Evolutionary conservation across 2,888 invertebrate genomes (phyloP).

Genomic region (Parnassius apollo): DNA sequence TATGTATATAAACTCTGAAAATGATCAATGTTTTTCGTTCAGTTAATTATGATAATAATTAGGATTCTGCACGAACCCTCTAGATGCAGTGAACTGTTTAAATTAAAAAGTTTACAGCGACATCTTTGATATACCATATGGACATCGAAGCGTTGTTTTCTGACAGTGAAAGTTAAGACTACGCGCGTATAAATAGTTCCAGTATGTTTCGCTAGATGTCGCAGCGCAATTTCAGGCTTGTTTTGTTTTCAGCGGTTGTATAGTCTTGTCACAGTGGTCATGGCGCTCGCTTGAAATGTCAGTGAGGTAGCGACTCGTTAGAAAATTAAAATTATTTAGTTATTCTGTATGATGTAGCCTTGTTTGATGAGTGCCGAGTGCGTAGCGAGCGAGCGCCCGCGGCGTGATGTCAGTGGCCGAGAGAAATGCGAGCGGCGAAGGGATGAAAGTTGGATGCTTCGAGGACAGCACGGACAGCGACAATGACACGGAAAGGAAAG

Average conservation of each 20-base stretch:
- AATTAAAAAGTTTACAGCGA: neutral
- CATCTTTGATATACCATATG: slow-evolving; percentile 8
- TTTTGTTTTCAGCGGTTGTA: slow-evolving; percentile 74
- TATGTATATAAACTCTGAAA: too few species aligned
- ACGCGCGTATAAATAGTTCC: slow-evolving; percentile 34
- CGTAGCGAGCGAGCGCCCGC: slow-evolving; percentile 57
- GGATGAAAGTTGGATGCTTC: slow-evolving; percentile 57
- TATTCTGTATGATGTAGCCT: slow-evolving; percentile 76
- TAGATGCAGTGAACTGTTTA: too few species aligned
- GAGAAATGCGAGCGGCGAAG: slow-evolving; percentile 50
- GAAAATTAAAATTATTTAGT: slow-evolving; percentile 61
- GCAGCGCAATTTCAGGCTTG: slow-evolving; percentile 46
- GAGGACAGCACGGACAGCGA: slow-evolving; percentile 88
- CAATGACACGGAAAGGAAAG: slow-evolving; percentile 89
- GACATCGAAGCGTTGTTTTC: neutral
- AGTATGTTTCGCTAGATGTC: slow-evolving; percentile 45
- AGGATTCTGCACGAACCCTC: too few species aligned
- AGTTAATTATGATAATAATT: too few species aligned
- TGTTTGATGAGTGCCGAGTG: slow-evolving; percentile 61
- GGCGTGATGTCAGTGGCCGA: slow-evolving; percentile 72
- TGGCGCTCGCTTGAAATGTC: slow-evolving; percentile 76
- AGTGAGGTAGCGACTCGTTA: slow-evolving; percentile 61
- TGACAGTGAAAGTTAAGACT: neutral
- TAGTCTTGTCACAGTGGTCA: slow-evolving; percentile 65
- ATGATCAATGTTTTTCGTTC: too few species aligned